Base-by-base conservation (phyloP, 2,888 invertebrate genomes). In the Drosophila acutilabella region DNA sequence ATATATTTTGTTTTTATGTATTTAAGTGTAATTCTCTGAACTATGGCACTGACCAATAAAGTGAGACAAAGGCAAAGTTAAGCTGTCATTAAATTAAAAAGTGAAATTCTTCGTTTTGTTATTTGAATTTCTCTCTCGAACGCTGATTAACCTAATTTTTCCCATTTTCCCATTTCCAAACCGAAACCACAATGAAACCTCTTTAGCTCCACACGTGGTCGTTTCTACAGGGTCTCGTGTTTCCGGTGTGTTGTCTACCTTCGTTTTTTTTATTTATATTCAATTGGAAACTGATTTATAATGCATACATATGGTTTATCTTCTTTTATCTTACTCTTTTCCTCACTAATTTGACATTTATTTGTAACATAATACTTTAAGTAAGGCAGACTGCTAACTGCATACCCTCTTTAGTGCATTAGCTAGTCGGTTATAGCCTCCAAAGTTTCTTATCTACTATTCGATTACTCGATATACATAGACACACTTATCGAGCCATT, bases 251-350 rank as follows among this genome's bases (percentile, higher is more conserved):
- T 30, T 50, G 16, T 52, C 61, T 48, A 26, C 7, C 23, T 7
- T 26, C 6, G 26, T 30, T 30, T 30, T 30, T 30, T 30, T 2
- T 30, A 6, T 8, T 8, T 30, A 30, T 23, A 59, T 54, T 72
- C 76, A 76, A 87, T 74, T 79, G 76, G 66, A 69, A 70, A 79
- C 64, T 72, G 74, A 76, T 76, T 84, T 73, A 74, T 75, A 64
- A 62, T 48, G 58, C 66, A 77, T 30, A 30, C 72, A 66, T 64
- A 62, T 60, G 45, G 61, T 60, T 54, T 66, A 78, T 72, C 67
- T 50, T 18, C 38, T 42, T 71, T 57, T 71, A 65, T 78, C 64
- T 64, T 11, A 14, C 11, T 23, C 33, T 10, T 16, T 41, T 36
- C 26, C 38, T 42, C 59, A 57, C 80, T 79, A 77, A 85, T 80